phyloP scores from a whole-genome alignment of 1,140 invertebrate genomes.

The silkworm (Bombyx mori) region ASM3026992v2 NC_085130.1:12197501-12198000 shows the following conservation, averaged over 20 bases:
- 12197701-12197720: constrained; percentile 7
- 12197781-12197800: constrained; percentile 14
- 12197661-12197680: constrained; percentile 14
- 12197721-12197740: neutral
- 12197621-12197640: constrained; percentile 5
- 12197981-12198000: constrained; percentile 9
- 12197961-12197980: constrained; percentile 6
- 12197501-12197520: constrained; percentile 12
- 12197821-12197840: constrained; percentile 8
- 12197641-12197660: constrained; percentile 11
- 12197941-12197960: constrained; percentile 1
- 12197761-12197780: constrained; percentile 18
- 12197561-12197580: constrained; percentile 15
- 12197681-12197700: constrained; percentile 12
- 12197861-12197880: constrained; percentile 14
- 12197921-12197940: constrained; percentile 10
- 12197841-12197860: constrained; percentile 9
- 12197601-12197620: constrained; percentile 10
- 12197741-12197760: constrained; percentile 1
- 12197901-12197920: constrained; percentile 11
- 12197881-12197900: constrained; percentile 11
- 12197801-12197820: constrained; percentile 9
- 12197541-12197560: constrained; percentile 17
- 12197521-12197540: constrained; percentile 15
- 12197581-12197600: constrained; percentile 11